A percentile compares a stretch with the other conserved stretches of the same genome.
phyloP scores from a whole-genome alignment of 2,888 invertebrate genomes.

The Hedychridium roseum region DNA sequence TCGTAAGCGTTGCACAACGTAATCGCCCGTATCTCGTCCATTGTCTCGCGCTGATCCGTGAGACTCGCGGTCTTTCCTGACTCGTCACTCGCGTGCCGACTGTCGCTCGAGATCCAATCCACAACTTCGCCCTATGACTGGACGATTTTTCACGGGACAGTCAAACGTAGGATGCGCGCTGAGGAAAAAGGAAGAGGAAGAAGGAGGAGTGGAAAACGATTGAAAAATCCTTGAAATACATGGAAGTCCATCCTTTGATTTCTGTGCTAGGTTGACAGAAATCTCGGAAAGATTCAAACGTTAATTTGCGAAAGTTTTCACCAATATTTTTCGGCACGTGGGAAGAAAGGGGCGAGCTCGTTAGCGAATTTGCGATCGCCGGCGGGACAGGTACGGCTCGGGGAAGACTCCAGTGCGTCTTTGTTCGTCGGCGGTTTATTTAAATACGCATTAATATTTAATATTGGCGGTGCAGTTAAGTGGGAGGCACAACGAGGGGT shows the following conservation, averaged over 20 bases:
- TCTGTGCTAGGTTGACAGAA: too few species aligned
- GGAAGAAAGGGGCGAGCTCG: constrained; percentile 13
- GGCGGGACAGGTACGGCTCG: too few species aligned
- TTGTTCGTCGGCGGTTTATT: constrained; percentile 50
- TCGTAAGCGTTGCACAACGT: constrained; percentile 20
- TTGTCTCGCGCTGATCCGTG: constrained; percentile 13
- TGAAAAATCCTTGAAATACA: too few species aligned
- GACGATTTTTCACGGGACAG: constrained; percentile 4
- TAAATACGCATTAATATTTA: constrained; percentile 61
- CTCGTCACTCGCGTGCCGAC: constrained; percentile 16
- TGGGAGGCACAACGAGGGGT: constrained; percentile 50
- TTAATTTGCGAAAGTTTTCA: too few species aligned
- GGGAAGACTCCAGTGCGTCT: constrained; percentile 22
- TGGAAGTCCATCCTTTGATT: too few species aligned
- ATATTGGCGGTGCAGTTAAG: constrained; percentile 54
- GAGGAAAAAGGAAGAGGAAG: too few species aligned
- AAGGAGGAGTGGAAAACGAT: too few species aligned
- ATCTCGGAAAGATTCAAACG: too few species aligned
- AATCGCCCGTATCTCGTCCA: constrained; percentile 11
- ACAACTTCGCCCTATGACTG: constrained; percentile 18
- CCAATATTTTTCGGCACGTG: too few species aligned
- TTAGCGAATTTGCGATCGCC: constrained; percentile 7
- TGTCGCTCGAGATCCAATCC: constrained; percentile 20
- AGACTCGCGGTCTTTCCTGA: constrained; percentile 16
- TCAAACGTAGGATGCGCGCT: too few species aligned